Conservation (phyloP, 2,888 invertebrate genomes). For the Schizotus pectinicornis region DNA sequence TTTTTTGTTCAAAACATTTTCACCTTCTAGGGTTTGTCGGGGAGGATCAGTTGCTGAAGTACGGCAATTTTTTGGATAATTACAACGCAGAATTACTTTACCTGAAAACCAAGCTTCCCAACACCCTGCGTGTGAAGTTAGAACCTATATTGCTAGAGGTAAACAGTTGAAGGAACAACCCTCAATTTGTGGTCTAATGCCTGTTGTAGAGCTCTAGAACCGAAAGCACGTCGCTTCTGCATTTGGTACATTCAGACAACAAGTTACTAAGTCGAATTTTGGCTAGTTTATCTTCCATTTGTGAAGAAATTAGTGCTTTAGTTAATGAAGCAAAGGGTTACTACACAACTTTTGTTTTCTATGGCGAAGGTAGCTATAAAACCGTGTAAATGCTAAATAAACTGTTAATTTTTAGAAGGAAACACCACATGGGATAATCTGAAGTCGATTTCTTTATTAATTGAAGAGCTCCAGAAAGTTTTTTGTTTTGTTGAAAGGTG, state of each 20-base stretch:
- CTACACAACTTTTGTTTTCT: conserved; percentile 68
- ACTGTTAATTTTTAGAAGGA: conserved; percentile 43
- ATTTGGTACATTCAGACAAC: conserved; percentile 83
- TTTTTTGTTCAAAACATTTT: conserved; percentile 14
- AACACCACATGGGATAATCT: conserved; percentile 42
- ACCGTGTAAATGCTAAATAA: conserved; percentile 28
- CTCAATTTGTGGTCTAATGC: conserved; percentile 42
- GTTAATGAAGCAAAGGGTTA: conserved; percentile 71
- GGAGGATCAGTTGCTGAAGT: conserved; percentile 62
- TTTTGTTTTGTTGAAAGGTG: conserved; percentile 73
- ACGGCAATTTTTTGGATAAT: conserved; percentile 62
- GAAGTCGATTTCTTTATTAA: conserved; percentile 60
- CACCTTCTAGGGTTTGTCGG: conserved; percentile 58
- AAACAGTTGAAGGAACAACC: conserved; percentile 8
- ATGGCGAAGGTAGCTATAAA: conserved; percentile 67
- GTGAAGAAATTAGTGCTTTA: conserved; percentile 75
- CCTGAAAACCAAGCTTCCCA: conserved; percentile 51
- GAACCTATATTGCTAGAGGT: conserved; percentile 40
- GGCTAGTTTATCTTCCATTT: conserved; percentile 78
- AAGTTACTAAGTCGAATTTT: conserved; percentile 80
- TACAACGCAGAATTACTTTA: conserved; percentile 51
- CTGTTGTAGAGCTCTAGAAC: conserved; percentile 57
- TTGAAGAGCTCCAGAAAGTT: conserved; percentile 68
- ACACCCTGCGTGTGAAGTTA: conserved; percentile 38
- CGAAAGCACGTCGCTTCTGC: conserved; percentile 71